phyloP scores from a whole-genome alignment of 2,888 invertebrate species.

The Scrobipalpa costella region DNA sequence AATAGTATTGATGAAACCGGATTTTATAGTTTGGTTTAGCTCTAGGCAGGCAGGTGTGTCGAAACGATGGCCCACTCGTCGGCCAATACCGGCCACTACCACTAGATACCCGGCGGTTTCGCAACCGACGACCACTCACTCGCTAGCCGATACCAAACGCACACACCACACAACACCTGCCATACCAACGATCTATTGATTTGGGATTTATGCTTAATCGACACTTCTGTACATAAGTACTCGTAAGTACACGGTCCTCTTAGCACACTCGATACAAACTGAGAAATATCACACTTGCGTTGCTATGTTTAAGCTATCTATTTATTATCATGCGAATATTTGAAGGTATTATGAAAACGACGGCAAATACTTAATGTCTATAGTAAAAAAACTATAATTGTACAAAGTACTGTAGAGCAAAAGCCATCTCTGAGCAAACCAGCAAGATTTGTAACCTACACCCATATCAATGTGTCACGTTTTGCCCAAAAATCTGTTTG shows the following conservation, averaged over 20 bases:
- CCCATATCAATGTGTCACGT: neutral
- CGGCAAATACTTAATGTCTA: no score
- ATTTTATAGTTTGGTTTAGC: conserved; percentile 47
- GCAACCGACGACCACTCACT: conserved; percentile 69
- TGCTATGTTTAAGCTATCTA: neutral
- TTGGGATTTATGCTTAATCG: neutral
- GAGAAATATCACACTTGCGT: neutral
- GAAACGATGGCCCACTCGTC: conserved; percentile 72
- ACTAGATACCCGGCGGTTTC: conserved; percentile 67
- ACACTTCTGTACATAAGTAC: neutral
- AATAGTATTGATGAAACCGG: conserved; percentile 42
- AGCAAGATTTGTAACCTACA: neutral
- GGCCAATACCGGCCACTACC: conserved; percentile 69
- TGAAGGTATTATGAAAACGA: no score
- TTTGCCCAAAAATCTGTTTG: conserved; percentile 13
- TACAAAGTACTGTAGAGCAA: no score
- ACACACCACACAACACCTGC: conserved; percentile 55
- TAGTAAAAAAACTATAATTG: no score
- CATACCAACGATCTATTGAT: conserved; percentile 54
- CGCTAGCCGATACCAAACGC: conserved; percentile 55
- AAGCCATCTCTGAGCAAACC: neutral
- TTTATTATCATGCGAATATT: neutral
- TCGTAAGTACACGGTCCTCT: neutral
- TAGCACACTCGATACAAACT: neutral
- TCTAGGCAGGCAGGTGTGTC: conserved; percentile 63